Evolutionary conservation across 2,113 vertebrate species (phyloP), one percentile per base, ranked within the genome.

Genomic region (Plotosus lineatus): DNA sequence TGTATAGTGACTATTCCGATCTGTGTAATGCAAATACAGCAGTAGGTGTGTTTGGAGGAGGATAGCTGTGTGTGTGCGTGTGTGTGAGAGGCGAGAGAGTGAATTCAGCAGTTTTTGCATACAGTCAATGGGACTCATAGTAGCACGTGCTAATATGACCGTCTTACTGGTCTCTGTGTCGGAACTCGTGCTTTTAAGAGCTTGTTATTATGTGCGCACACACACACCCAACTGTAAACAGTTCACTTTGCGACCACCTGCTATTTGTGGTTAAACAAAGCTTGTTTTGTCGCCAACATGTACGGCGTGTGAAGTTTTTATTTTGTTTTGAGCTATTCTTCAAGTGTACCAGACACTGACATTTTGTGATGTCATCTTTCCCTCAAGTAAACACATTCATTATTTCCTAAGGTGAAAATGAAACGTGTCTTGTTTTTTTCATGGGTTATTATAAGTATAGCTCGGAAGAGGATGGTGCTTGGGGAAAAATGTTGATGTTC

Each of bases 1-100:
- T 48, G 21, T n/a, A 76, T 86, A 83, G 76, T 82, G 77, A 77
- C 78, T 81, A 84, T 68, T 87, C 85, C 75, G 69, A 55, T 31
- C 48, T 77, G 15, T 69, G 82, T 60, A 8, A 73, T 53, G 72
- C 68, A 46, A 68, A 84, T 14, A 3, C 5, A 51, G 66, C 17
- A 42, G 74, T 42, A 36, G 55, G 55, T 53, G 38, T 55, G 75
- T 79, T 9, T 78, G 48, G 82, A 38, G 63, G 44, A 46, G 55
- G 46, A 75, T 68, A 42, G 42, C 36, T 53, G 44, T 51, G 42
- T 69, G 63, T 56, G 79, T 31, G 46, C 40, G 42, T 42, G n/a
- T 23, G 48, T 38, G 48, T 74, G 48, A 23, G 74, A 28, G 55
- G 74, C 28, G 55, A 44, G 55, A 31, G 46, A 0, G 17, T 44